Evolutionary conservation across 64 coral and sea anemone genomes (phyloP), one percentile per base, ranked within the genome.

Genomic region (Montipora sp.): DNA sequence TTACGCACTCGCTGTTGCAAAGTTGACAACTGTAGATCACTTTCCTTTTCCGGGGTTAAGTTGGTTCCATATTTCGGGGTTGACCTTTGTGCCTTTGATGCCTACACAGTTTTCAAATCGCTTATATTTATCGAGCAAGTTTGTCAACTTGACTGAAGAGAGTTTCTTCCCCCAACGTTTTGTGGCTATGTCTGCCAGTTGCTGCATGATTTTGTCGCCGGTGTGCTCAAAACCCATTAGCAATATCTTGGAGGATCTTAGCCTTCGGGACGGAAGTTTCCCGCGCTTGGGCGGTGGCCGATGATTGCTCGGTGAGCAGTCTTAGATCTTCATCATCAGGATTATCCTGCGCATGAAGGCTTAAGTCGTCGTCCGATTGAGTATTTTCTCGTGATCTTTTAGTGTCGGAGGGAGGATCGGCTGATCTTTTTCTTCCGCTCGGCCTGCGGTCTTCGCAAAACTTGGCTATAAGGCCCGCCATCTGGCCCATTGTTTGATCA

Each of bases 381-480:
- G 36, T 36, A 36, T 36, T 36, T 36, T 36, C 2, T 36, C 36
- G 36, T 36, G 36, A 2, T 36, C 36, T 36, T 36, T 36, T 36
- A 36, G 36, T 2, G 36, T 36, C 36, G 36, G 36, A 36, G 36
- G 36, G 36, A 2, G 36, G 36, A 2, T 36, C 36, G 36, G 36
- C 36, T 2, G 36, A 36, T 2, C 60, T 19, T 15, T 80, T 80
- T 8, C 49, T 0, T 15, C 78, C 78, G 19, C 78, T 58, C 27
- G 51, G 18, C 78, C 78, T 80, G 51, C 51, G 3, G 27, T 80
- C 78, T 24, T 80, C n/a, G 78, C 51, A 80, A 80, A 80, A 80
- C 78, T 80, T 80, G 78, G 78, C 78, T 80, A 80, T 80, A 80
- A 80, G 78, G 78, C 21, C 78, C 78, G 78, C 78, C 78, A 80